Base-by-base conservation (phyloP, 2,888 invertebrate species). In the Hypolimnas misippus region DNA sequence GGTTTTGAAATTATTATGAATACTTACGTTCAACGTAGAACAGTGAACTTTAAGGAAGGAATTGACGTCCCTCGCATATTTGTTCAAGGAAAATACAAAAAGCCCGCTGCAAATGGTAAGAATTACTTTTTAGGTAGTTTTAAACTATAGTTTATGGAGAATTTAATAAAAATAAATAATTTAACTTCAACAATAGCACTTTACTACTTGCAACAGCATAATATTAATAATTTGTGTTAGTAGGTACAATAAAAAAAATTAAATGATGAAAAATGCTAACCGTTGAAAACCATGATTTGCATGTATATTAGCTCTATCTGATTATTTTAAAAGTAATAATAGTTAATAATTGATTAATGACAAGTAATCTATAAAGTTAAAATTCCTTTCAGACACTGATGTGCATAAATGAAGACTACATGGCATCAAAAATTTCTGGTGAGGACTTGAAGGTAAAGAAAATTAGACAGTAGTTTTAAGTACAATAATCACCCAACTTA, bases 31-130 rank as follows among this genome's bases (percentile, higher is more conserved):
- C 94, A 97, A 74, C 92, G 98, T 33, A 93, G 97, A 57, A 99
- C 99, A 0, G 93, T 98, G 0, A 99, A 99, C 87, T 93, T 96
- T 57, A 98, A 99, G 77, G 98, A 99, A 87, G 96, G 96, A 8
- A 93, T 99, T 51, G 95, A 97, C 92, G 98, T 98, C 0, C 97
- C 97, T 0, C 93, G 99, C 67, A 96, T 98, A 73, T 99, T 99
- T 92, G 94, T 99, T 0, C 99, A 99, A 86, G 97, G 95, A 3
- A 97, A 97, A 93, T 97, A 97, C 75, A 85, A 79, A 31, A 96
- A 95, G 76, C 88, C 90, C 14, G 12, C 16, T 17, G 33, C 21
- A 10, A 31, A 65, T 58, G 80, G 86, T 86, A 71, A 49, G 2
- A 8, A 16, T 31, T 29, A 16, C 38, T 1, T 6, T 31, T 31